Evolutionary conservation across 2,113 vertebrate genomes (phyloP).

Genomic region (Phainopepla nitens): DNA sequence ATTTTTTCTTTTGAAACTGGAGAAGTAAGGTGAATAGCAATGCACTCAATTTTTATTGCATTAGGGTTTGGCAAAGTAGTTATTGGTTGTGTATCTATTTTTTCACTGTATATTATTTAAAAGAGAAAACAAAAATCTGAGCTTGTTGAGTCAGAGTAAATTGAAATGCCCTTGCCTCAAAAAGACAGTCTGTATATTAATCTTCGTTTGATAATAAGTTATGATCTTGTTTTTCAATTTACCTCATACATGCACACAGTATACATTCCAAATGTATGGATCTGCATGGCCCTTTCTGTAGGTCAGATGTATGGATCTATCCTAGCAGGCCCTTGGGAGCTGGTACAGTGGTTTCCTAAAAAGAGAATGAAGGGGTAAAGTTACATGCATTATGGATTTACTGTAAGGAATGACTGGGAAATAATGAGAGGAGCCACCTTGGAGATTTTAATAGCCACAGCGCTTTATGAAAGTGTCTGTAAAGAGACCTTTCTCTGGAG

Average conservation of each 20-base stretch:
- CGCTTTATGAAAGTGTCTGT: background rate
- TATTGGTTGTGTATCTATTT: slow-evolving; percentile 29
- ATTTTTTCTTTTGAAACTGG: slow-evolving; percentile 27
- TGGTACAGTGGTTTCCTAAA: background rate
- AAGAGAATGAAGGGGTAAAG: background rate
- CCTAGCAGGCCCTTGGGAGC: background rate
- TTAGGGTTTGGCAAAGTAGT: slow-evolving; percentile 20
- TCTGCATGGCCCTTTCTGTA: background rate
- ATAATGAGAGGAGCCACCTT: background rate
- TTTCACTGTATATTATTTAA: background rate
- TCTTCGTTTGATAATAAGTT: background rate
- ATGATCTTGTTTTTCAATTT: background rate
- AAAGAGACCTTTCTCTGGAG: background rate
- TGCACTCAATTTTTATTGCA: background rate
- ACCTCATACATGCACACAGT: background rate
- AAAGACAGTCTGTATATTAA: background rate
- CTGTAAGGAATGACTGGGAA: background rate
- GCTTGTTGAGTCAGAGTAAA: background rate
- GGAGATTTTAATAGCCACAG: background rate
- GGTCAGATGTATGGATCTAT: background rate
- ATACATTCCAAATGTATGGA: background rate
- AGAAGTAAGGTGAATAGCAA: background rate
- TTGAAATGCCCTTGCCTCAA: background rate
- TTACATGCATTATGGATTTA: background rate
- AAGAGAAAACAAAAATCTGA: background rate